Evolutionary conservation across 23 tunicate species (phyloP).

Genomic region (Phallusia fumigata): DNA sequence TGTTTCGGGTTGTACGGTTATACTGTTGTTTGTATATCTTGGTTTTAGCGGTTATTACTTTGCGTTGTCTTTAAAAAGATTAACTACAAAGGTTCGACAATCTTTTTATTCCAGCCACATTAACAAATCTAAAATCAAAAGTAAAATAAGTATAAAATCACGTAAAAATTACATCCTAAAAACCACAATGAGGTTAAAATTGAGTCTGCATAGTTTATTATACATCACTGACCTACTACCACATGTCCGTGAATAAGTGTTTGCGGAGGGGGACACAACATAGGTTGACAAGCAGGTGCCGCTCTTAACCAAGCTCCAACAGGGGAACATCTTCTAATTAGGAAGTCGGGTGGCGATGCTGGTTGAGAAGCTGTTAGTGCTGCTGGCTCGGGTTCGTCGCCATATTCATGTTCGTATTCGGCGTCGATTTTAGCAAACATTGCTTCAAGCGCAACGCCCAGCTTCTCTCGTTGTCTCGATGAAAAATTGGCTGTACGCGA

Average conservation of each 20-base stretch:
- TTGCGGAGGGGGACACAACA: conserved; percentile 24
- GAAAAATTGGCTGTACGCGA: neutral
- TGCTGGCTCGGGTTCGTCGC: neutral
- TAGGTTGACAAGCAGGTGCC: conserved; percentile 33
- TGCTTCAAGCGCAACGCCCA: neutral
- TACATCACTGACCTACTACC: conserved; percentile 14
- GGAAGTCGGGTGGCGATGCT: neutral
- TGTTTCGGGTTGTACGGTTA: no score
- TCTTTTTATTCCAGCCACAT: no score
- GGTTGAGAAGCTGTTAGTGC: neutral
- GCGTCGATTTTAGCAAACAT: neutral
- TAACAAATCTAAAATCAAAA: no score
- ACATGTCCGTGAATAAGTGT: conserved; percentile 30
- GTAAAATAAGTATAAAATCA: no score
- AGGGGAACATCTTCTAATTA: conserved; percentile 23
- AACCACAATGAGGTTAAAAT: no score
- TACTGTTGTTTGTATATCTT: no score
- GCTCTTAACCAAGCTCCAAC: conserved; percentile 36
- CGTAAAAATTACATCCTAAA: no score
- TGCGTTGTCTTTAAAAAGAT: no score
- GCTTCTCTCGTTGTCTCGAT: neutral
- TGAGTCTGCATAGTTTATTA: no score
- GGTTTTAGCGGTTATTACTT: no score
- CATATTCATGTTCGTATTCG: conserved; percentile 1
- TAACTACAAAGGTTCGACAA: no score